These are phyloP conservation scores for Arctopsyche grandis DNA, from an alignment of 1,140 invertebrate species.

Conservation along the genomic window DNA sequence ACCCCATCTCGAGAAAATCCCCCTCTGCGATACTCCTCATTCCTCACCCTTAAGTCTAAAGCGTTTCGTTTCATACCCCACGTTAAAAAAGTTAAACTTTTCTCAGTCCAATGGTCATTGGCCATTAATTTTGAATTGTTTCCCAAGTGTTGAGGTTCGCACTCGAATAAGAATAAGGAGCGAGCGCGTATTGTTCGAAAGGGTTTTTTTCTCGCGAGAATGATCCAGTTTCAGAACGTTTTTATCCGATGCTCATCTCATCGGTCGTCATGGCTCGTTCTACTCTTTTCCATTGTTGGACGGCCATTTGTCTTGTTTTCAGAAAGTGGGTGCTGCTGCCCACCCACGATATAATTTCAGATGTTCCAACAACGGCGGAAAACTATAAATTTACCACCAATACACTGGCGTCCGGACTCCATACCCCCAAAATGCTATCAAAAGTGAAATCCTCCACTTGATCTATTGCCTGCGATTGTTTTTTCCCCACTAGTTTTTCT, in stretches of 20 bases:
- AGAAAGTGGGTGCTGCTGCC: conserved; percentile 10
- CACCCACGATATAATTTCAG: conserved; percentile 9
- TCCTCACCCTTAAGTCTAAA: no score
- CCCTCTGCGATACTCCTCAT: no score
- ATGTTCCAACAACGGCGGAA: conserved; percentile 2
- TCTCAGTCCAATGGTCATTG: no score
- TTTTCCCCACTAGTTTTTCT: background rate
- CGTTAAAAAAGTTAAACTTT: no score
- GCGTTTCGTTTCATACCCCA: no score
- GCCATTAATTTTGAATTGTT: no score
- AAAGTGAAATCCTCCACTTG: conserved; percentile 10
- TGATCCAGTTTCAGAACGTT: no score
- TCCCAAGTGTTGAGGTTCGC: no score
- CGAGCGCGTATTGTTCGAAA: no score
- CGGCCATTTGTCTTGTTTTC: conserved; percentile 26
- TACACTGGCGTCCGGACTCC: background rate
- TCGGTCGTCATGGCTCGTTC: background rate
- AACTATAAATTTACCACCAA: conserved; percentile 19
- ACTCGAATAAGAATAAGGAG: no score
- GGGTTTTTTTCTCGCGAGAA: no score
- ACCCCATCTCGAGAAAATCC: no score
- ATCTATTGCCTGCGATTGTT: conserved; percentile 5
- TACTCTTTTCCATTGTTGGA: conserved; percentile 5
- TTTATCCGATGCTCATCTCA: background rate
- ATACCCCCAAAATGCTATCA: background rate